Percentiles rank a stretch among this genome's conserved stretches.
Conservation (phyloP, 2,797 vertebrate species). For the Melanotaenia trifasciata region DNA sequence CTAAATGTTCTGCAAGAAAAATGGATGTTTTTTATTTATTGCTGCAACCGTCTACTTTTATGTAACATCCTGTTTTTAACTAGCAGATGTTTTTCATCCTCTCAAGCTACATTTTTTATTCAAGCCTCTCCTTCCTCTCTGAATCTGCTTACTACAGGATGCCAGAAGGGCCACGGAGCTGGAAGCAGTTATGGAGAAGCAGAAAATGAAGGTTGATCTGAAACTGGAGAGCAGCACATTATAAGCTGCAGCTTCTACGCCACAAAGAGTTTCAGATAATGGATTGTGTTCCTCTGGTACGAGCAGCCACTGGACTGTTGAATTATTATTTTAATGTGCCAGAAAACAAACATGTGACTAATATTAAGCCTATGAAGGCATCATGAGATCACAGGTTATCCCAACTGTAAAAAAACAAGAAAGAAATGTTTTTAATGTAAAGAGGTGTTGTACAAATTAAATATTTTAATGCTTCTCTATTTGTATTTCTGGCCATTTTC, state of each 20-base stretch:
- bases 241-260: slow-evolving; percentile 55
- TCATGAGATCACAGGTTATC: not conserved
- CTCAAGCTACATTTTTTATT: not conserved
- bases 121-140: not conserved
- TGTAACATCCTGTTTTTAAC: not conserved
- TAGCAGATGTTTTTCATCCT: not conserved
- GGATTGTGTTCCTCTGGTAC: not conserved
- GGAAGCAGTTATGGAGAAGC: slow-evolving; percentile 90
- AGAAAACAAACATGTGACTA: not conserved
- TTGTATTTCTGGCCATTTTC: slow-evolving; percentile 28
- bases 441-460: slow-evolving; percentile 11
- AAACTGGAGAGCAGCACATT: slow-evolving; percentile 81
- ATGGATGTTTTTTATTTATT: not conserved
- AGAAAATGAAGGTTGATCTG: slow-evolving; percentile 89
- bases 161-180: slow-evolving; percentile 85
- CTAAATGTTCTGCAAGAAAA: not conserved
- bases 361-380: not conserved
- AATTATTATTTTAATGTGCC: slow-evolving; percentile 21
- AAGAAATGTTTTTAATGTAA: not conserved
- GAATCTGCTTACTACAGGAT: slow-evolving; percentile 76
- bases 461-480: slow-evolving; percentile 17
- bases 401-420: not conserved
- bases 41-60: not conserved
- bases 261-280: not conserved
- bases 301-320: slow-evolving; percentile 5